Conservation (phyloP, 1,140 invertebrate species). For the Centruroides vittatus region DNA sequence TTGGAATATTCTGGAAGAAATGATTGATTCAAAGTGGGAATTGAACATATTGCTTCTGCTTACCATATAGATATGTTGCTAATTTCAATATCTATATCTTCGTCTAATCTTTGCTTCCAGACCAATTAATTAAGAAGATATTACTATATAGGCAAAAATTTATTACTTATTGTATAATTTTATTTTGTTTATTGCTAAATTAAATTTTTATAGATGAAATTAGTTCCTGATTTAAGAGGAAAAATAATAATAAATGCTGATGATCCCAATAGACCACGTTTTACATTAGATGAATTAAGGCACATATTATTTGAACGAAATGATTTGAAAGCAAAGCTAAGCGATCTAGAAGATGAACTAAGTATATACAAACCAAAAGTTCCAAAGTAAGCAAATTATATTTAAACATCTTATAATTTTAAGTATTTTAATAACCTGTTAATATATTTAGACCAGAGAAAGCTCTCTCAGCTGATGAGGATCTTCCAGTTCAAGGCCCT, state of each 20-base stretch:
- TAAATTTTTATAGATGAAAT: constrained; percentile 25
- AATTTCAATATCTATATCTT: no score
- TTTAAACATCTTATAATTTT: neutral
- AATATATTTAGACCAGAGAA: neutral
- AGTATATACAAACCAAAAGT: constrained; percentile 44
- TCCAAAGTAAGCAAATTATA: neutral
- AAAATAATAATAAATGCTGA: constrained; percentile 50
- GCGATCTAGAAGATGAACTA: constrained; percentile 74
- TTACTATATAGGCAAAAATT: no score
- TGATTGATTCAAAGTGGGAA: no score
- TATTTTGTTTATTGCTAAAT: neutral
- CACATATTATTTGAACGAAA: constrained; percentile 79
- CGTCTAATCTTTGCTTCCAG: no score
- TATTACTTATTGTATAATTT: no score
- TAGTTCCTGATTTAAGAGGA: constrained; percentile 38
- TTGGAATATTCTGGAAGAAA: no score
- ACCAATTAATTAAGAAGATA: no score
- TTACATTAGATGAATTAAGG: constrained; percentile 74
- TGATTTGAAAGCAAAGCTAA: constrained; percentile 67
- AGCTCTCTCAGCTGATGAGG: constrained; percentile 38
- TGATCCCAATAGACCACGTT: constrained; percentile 69
- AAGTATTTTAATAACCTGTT: neutral
- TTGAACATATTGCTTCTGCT: no score
- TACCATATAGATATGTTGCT: no score
- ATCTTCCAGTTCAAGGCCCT: constrained; percentile 85